Conservation (phyloP, 2,888 invertebrate species). For the Tetanocera ferruginea region DNA sequence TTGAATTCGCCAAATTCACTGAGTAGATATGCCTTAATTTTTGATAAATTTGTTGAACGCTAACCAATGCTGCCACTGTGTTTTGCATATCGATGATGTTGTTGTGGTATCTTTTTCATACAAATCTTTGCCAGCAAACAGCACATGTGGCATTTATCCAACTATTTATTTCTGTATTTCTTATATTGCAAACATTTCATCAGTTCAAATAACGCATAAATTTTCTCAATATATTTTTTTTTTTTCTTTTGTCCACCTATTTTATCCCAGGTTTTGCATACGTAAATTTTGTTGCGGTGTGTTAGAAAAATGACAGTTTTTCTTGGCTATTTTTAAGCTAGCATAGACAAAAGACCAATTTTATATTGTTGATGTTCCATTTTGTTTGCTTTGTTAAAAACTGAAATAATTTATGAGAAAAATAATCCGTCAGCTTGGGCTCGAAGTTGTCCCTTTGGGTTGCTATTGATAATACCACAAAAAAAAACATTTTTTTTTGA, state of each 20-base stretch:
- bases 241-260: neutral
- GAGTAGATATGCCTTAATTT: no score
- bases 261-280: no score
- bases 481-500: no score
- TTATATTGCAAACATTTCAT: neutral
- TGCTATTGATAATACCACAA: neutral
- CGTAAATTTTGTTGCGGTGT: no score
- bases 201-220: neutral
- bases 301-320: slow-evolving; percentile 2
- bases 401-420: no score
- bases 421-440: no score
- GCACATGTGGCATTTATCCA: slow-evolving; percentile 33
- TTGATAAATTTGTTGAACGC: neutral
- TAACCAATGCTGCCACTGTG: slow-evolving; percentile 7
- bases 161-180: neutral
- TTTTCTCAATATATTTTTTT: neutral
- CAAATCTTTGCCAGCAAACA: slow-evolving; percentile 2
- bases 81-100: neutral
- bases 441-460: neutral
- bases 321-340: neutral
- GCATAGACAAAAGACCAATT: no score
- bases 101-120: neutral
- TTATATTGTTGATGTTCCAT: no score
- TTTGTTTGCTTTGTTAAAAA: no score
- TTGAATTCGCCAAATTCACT: no score